Conservation (phyloP, 1,140 invertebrate genomes). For the Sinella curviseta region DNA sequence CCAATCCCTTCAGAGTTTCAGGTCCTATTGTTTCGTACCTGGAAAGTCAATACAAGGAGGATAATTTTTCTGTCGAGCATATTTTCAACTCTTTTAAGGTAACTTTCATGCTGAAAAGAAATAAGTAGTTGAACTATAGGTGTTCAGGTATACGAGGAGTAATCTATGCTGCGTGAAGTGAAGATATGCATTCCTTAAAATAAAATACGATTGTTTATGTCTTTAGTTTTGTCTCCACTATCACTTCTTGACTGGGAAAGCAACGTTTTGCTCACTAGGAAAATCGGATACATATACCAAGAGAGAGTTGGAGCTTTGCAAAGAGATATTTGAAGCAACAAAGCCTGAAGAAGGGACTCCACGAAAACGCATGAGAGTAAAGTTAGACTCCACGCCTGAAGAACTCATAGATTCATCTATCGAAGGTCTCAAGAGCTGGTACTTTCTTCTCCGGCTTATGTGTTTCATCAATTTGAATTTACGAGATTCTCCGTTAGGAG, state of each 20-base stretch:
- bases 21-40: slow-evolving; percentile 34
- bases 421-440: neutral
- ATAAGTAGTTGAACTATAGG: neutral
- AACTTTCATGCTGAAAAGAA: neutral
- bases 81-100: neutral
- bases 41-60: slow-evolving; percentile 24
- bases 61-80: neutral
- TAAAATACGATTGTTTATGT: neutral
- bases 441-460: neutral
- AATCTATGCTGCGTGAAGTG: too few relatives aligned
- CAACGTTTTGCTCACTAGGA: neutral
- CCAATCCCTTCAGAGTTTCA: slow-evolving; percentile 28
- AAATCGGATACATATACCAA: neutral
- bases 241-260: neutral
- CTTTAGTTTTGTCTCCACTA: neutral
- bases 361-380: neutral
- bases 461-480: neutral
- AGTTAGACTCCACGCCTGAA: neutral
- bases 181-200: neutral
- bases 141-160: too few relatives aligned
- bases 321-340: neutral
- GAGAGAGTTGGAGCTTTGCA: neutral
- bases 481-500: neutral
- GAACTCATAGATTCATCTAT: neutral
- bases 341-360: neutral